Percentiles rank a stretch among this genome's conserved stretches.
These are phyloP conservation scores for Ophraella communa DNA, from an alignment of 2,888 invertebrate species.

Conservation along the genomic window DNA sequence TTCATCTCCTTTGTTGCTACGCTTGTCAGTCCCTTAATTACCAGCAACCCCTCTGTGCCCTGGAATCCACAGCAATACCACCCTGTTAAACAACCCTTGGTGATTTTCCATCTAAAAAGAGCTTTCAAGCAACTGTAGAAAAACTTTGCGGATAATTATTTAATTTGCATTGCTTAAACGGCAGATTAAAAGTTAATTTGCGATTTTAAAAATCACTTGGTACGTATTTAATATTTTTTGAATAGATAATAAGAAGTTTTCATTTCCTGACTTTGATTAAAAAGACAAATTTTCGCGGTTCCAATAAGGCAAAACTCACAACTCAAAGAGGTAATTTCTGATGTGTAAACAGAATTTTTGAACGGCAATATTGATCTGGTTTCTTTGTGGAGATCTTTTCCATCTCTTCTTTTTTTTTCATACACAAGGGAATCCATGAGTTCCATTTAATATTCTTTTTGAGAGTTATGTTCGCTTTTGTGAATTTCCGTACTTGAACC, in stretches of 20 bases:
- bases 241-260: background rate
- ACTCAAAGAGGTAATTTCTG: conserved; percentile 10
- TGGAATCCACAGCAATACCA: too few species aligned
- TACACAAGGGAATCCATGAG: conserved; percentile 17
- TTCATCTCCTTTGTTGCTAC: too few species aligned
- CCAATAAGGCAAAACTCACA: background rate
- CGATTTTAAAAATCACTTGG: too few species aligned
- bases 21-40: too few species aligned
- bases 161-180: too few species aligned
- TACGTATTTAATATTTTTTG: too few species aligned
- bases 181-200: too few species aligned
- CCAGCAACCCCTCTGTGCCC: too few species aligned
- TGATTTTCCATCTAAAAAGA: too few species aligned
- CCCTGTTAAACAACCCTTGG: too few species aligned
- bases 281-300: conserved; percentile 5
- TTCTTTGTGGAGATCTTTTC: conserved; percentile 9
- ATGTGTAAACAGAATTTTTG: conserved; percentile 21
- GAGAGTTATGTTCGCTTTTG: conserved; percentile 4
- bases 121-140: too few species aligned
- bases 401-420: background rate
- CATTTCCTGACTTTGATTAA: background rate
- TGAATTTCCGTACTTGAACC: conserved; percentile 2
- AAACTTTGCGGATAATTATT: too few species aligned
- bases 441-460: conserved; percentile 23
- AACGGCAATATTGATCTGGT: conserved; percentile 18